These are phyloP conservation scores for Drosophila punjabiensis DNA, from an alignment of 1,140 invertebrate species.

Conservation along the genomic window DNA sequence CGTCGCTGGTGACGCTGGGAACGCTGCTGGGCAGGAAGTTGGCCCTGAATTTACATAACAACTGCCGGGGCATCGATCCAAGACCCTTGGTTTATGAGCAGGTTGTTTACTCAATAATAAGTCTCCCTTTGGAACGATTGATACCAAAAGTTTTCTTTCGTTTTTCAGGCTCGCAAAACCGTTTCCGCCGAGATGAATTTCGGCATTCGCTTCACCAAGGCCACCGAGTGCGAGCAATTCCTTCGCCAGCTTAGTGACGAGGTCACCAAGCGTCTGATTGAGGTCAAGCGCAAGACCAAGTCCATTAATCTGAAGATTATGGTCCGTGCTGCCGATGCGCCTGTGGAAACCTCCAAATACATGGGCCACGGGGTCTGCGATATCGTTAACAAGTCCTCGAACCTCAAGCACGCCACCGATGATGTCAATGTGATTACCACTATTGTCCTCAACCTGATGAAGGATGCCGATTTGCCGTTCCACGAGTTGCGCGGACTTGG, in stretches of 20 bases:
- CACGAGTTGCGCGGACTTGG: constrained; percentile 92
- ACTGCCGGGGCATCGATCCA: constrained; percentile 92
- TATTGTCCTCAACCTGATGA: constrained; percentile 88
- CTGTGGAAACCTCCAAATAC: constrained; percentile 96
- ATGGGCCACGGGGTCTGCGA: constrained; percentile 98
- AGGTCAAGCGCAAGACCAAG: constrained; percentile 91
- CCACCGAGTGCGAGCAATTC: constrained; percentile 92
- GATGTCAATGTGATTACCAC: constrained; percentile 89
- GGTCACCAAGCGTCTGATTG: constrained; percentile 91
- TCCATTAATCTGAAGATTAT: constrained; percentile 95
- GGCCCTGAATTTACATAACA: constrained; percentile 91
- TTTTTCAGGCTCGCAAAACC: constrained; percentile 90
- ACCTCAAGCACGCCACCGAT: constrained; percentile 89
- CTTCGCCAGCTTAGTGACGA: constrained; percentile 92
- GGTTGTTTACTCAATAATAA: constrained; percentile 55
- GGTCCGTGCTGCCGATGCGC: constrained; percentile 94
- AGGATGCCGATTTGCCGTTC: constrained; percentile 88
- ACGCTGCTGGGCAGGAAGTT: constrained; percentile 93
- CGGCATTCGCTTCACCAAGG: constrained; percentile 95
- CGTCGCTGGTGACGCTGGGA: constrained; percentile 89
- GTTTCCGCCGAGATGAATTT: constrained; percentile 99
- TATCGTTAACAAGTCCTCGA: constrained; percentile 92
- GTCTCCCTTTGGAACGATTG: not conserved
- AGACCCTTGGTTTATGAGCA: constrained; percentile 89
- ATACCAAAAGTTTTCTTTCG: constrained; percentile 63